A percentile compares a stretch with the other conserved stretches of the same genome.
These are phyloP conservation scores for Blera fallax DNA, from an alignment of 2,888 invertebrate genomes.

Conservation along the genomic window DNA sequence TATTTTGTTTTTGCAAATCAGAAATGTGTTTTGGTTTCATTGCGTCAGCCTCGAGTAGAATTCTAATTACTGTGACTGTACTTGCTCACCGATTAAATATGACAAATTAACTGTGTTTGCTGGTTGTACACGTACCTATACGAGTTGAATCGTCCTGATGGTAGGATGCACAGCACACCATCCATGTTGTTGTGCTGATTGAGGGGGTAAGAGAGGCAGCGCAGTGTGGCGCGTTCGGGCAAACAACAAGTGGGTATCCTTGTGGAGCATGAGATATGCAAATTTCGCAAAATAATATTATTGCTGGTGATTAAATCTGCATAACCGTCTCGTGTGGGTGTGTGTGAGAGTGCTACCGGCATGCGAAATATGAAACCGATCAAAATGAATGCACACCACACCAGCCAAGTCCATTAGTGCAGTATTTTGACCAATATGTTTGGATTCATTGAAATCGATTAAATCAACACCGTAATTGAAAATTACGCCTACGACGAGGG, in stretches of 20 bases:
- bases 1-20: slow-evolving; percentile 15
- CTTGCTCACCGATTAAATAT: slow-evolving; percentile 66
- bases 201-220: background rate
- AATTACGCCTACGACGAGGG: slow-evolving; percentile 57
- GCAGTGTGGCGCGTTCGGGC: background rate
- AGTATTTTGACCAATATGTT: slow-evolving; percentile 66
- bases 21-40: slow-evolving; percentile 5
- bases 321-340: slow-evolving; percentile 45
- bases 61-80: slow-evolving; percentile 66
- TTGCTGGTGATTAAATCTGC: slow-evolving; percentile 68
- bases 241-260: slow-evolving; percentile 70
- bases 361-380: slow-evolving; percentile 35
- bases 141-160: slow-evolving; percentile 4
- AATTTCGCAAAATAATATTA: slow-evolving; percentile 71
- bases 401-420: slow-evolving; percentile 61
- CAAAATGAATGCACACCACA: slow-evolving; percentile 29
- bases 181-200: slow-evolving; percentile 10
- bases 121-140: slow-evolving; percentile 1
- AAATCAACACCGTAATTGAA: slow-evolving; percentile 74
- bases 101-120: slow-evolving; percentile 62
- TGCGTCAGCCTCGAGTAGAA: slow-evolving; percentile 16
- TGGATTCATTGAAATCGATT: slow-evolving; percentile 79
- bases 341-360: background rate
- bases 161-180: slow-evolving; percentile 17
- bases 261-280: slow-evolving; percentile 64